phyloP scores from a whole-genome alignment of 2,888 invertebrate genomes.

The Pterostichus madidus region DNA sequence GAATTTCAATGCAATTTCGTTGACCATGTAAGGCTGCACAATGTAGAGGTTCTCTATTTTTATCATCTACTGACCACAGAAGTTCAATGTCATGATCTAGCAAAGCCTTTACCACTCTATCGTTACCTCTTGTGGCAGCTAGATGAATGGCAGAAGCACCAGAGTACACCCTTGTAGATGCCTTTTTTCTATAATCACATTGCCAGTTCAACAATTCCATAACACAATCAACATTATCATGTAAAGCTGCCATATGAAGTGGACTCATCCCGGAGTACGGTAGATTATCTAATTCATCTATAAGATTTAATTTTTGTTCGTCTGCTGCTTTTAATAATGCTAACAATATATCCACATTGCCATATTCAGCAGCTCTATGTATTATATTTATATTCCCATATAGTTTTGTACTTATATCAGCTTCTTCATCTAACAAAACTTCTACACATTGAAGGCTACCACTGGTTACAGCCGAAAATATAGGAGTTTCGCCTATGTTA shows the following conservation, averaged over 20 bases:
- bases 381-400: constrained; percentile 79
- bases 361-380: constrained; percentile 81
- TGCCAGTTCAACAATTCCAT: constrained; percentile 76
- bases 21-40: constrained; percentile 80
- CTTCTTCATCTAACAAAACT: constrained; percentile 78
- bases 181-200: constrained; percentile 48
- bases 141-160: constrained; percentile 78
- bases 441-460: constrained; percentile 77
- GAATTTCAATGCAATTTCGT: constrained; percentile 79
- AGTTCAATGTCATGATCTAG: constrained; percentile 75
- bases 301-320: constrained; percentile 71
- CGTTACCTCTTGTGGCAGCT: constrained; percentile 77
- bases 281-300: constrained; percentile 73
- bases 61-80: constrained; percentile 36
- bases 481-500: constrained; percentile 78
- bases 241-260: constrained; percentile 80
- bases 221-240: constrained; percentile 78
- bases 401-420: constrained; percentile 76
- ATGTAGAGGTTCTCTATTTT: constrained; percentile 77
- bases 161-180: background rate
- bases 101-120: constrained; percentile 76
- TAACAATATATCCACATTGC: constrained; percentile 79
- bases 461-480: constrained; percentile 77
- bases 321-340: constrained; percentile 78
- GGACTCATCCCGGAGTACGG: constrained; percentile 78